Evolutionary conservation across 2,113 vertebrate genomes (phyloP).

Genomic region (Hemicordylus capensis): DNA sequence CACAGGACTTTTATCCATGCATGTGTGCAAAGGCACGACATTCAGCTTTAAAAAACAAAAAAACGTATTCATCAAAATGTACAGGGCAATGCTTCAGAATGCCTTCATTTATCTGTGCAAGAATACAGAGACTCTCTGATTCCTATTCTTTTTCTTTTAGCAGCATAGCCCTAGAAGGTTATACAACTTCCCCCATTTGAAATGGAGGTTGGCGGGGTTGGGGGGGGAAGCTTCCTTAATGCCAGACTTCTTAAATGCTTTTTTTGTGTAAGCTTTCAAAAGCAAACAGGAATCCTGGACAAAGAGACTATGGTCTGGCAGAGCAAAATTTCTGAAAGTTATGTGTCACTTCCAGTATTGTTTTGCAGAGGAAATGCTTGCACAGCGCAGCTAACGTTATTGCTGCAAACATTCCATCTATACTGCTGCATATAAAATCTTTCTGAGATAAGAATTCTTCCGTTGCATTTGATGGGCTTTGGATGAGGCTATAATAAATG

Average conservation of each 20-base stretch:
- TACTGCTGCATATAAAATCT: not conserved
- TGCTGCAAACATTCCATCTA: constrained; percentile 11
- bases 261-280: constrained; percentile 42
- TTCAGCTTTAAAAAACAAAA: not conserved
- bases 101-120: not conserved
- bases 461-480: constrained; percentile 26
- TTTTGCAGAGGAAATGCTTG: constrained; percentile 12
- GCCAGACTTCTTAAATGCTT: not conserved
- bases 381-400: not conserved
- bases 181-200: not conserved
- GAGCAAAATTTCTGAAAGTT: constrained; percentile 36
- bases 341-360: constrained; percentile 15
- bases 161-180: not conserved
- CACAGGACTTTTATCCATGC: not conserved
- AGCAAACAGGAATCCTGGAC: constrained; percentile 38
- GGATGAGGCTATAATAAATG: not conserved
- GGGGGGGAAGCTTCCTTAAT: too few relatives aligned
- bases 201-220: too few relatives aligned
- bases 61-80: not conserved
- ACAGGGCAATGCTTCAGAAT: not conserved
- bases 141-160: not conserved
- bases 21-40: not conserved
- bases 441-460: not conserved
- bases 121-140: not conserved
- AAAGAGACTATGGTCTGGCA: constrained; percentile 30